Conservation (phyloP, 2,888 invertebrate genomes). For the Hyles lineata region DNA sequence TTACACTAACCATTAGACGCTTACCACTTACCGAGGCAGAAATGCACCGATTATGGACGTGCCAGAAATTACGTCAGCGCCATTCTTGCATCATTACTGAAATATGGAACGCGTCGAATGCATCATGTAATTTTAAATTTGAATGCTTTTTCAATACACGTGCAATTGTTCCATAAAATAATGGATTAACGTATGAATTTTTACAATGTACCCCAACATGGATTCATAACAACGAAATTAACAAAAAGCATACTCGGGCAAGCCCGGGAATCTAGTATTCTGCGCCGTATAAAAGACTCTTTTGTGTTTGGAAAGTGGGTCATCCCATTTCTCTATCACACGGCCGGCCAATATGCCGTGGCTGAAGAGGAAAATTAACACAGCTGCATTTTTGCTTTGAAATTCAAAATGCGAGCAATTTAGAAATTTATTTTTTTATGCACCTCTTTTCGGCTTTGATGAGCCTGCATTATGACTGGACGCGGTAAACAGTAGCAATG, state of each 20-base stretch:
- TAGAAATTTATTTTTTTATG: background rate
- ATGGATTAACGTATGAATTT: background rate
- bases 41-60: too few species aligned
- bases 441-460: background rate
- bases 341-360: conserved; percentile 44
- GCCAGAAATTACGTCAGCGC: too few species aligned
- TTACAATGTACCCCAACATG: conserved; percentile 27
- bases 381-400: conserved; percentile 9
- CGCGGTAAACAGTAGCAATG: background rate
- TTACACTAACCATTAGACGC: too few species aligned
- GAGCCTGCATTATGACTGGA: background rate
- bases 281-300: conserved; percentile 67
- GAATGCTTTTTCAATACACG: background rate
- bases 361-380: conserved; percentile 34
- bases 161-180: background rate
- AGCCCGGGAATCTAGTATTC: conserved; percentile 67
- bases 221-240: conserved; percentile 30
- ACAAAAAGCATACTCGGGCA: conserved; percentile 51
- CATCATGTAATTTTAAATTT: background rate
- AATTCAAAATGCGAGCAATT: conserved; percentile 11
- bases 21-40: too few species aligned
- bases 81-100: too few species aligned
- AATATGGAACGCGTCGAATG: background rate
- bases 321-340: conserved; percentile 61
- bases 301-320: conserved; percentile 73